Evolutionary conservation across 1,140 invertebrate genomes (phyloP), one percentile per base, ranked within the genome.

Genomic region (Gryon sp.): DNA sequence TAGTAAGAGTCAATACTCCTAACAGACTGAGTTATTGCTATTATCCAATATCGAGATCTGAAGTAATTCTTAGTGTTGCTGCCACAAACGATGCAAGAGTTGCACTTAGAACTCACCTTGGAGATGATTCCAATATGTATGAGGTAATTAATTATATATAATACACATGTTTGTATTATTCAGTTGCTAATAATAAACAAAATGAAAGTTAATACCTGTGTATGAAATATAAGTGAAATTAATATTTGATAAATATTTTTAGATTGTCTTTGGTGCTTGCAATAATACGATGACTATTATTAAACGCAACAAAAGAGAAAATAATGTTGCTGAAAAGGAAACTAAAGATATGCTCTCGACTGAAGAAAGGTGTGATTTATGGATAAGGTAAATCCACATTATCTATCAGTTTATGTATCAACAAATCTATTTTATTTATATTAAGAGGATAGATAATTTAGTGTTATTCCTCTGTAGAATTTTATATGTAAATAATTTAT

Each of bases 11-110:
- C 34, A 75, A 66, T 16, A 84, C 83, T 3, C 63, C 63, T 6
- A 77, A 84, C 30, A 83, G 80, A 63, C 22, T 76, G 8, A 81
- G 77, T 34, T 85, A 84, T 43, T 75, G 66, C 19, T 85, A 85
- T 22, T 82, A 81, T 32, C 84, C 84, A 16, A 81, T 81, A 45
- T 79, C 84, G 45, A 84, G 73, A 52, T 76, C 73, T 38, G 43
- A 72, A 34, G 15, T 84, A 7, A 78, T 75, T 41, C 46, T 84
- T 14, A 78, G 72, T 41, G 55, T 86, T 26, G 63, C 72, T 43
- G 79, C 83, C 15, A 57, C 52, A 38, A 80, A 84, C 7, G 83
- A 86, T 79, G 84, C 84, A 41, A 80, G 83, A 48, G 80, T 86
- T 43, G 70, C 78, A 12, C 72, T 86, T 4, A 79, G 84, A 52